These are phyloP conservation scores for Nannoperca obscura DNA, from an alignment of 2,797 vertebrate species.

Conservation along the genomic window DNA sequence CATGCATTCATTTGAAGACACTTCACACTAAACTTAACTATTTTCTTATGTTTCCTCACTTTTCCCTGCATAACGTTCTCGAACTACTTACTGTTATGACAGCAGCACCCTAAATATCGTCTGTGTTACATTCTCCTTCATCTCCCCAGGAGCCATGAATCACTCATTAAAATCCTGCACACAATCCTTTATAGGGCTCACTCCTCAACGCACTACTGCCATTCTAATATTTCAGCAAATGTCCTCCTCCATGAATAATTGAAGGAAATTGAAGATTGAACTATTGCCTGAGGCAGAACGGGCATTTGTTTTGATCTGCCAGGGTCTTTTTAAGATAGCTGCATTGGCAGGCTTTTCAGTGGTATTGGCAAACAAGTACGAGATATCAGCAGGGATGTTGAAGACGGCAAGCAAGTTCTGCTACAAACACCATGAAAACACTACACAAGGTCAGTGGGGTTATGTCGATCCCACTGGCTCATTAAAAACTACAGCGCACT, in stretches of 20 bases:
- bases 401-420: conserved; percentile 30
- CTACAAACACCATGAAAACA: conserved; percentile 40
- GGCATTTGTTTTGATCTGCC: conserved; percentile 75
- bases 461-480: conserved; percentile 31
- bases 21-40: neutral
- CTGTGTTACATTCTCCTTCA: conserved; percentile 17
- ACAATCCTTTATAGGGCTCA: conserved; percentile 24
- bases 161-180: conserved; percentile 49
- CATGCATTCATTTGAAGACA: neutral
- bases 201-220: conserved; percentile 29
- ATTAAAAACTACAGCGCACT: conserved; percentile 44
- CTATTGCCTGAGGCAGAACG: conserved; percentile 57
- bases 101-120: conserved; percentile 13
- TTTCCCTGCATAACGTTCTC: neutral
- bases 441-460: conserved; percentile 39
- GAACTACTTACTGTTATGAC: neutral
- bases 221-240: conserved; percentile 58
- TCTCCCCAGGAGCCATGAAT: conserved; percentile 44
- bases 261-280: conserved; percentile 66
- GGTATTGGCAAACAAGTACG: conserved; percentile 58
- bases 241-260: conserved; percentile 75
- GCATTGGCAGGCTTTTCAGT: conserved; percentile 61
- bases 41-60: neutral
- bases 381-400: conserved; percentile 42
- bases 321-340: conserved; percentile 68